These are phyloP conservation scores for Jordanella pulchra DNA, from an alignment of 2,797 vertebrate species.

Conservation along the genomic window DNA sequence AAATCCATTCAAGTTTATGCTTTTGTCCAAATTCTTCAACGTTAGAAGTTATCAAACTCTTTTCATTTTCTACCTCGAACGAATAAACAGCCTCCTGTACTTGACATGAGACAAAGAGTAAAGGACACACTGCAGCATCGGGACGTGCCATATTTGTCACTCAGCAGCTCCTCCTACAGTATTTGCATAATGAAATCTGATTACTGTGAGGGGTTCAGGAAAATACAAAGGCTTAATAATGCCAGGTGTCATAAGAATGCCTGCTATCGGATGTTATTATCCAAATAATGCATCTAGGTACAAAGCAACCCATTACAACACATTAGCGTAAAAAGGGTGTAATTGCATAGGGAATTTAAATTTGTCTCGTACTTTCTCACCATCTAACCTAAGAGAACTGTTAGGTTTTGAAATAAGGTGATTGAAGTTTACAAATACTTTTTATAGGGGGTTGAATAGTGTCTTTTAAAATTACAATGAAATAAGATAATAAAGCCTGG, in stretches of 20 bases:
- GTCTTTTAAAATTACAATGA: conserved; percentile 6
- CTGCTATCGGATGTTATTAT: conserved; percentile 19
- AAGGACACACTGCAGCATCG: background rate
- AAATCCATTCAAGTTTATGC: background rate
- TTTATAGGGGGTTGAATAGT: background rate
- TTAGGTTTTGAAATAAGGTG: background rate
- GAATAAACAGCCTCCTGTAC: background rate
- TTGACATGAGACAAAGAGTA: background rate
- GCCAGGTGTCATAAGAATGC: conserved; percentile 9
- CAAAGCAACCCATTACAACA: background rate
- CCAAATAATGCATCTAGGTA: conserved; percentile 14
- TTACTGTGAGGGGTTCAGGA: conserved; percentile 4
- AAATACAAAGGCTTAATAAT: conserved; percentile 23
- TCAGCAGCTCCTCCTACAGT: background rate
- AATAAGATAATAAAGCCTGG: background rate
- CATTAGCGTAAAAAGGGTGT: conserved; percentile 6
- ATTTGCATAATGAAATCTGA: conserved; percentile 38
- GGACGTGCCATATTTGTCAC: conserved; percentile 10
- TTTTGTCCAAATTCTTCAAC: background rate
- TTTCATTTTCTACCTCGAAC: background rate
- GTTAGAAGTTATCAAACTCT: background rate
- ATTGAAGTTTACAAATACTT: background rate
- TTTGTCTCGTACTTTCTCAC: background rate
- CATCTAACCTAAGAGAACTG: background rate
- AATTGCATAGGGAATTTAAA: conserved; percentile 2